These are phyloP conservation scores for Parthenolecanium corni DNA, from an alignment of 2,888 invertebrate genomes.

Conservation along the genomic window DNA sequence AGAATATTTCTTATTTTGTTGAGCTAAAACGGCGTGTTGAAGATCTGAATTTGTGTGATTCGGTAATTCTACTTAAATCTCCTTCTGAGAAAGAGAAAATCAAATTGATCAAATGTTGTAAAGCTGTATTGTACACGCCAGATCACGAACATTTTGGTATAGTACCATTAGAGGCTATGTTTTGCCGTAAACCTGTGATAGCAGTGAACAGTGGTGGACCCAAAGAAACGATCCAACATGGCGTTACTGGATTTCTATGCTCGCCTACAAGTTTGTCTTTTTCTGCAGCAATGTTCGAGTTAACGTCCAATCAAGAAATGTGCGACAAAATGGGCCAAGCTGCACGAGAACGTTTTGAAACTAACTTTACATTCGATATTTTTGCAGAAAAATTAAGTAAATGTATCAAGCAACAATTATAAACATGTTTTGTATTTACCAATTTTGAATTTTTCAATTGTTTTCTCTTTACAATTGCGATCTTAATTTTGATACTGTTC, in stretches of 20 bases:
- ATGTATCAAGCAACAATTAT: not conserved
- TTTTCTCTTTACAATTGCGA: no score
- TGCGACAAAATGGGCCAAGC: slow-evolving; percentile 58
- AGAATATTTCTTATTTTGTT: slow-evolving; percentile 74
- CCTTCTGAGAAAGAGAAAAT: slow-evolving; percentile 76
- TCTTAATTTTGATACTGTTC: no score
- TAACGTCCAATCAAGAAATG: slow-evolving; percentile 49
- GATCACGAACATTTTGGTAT: slow-evolving; percentile 98
- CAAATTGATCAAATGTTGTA: slow-evolving; percentile 60
- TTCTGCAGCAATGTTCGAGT: slow-evolving; percentile 60
- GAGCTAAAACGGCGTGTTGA: slow-evolving; percentile 58
- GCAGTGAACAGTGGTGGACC: slow-evolving; percentile 95
- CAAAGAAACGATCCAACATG: slow-evolving; percentile 74
- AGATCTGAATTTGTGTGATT: slow-evolving; percentile 47
- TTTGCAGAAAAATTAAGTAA: slow-evolving; percentile 58
- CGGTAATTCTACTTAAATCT: slow-evolving; percentile 74
- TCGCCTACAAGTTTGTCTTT: slow-evolving; percentile 57
- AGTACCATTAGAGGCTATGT: slow-evolving; percentile 98
- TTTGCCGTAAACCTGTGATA: slow-evolving; percentile 80
- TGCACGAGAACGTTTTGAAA: slow-evolving; percentile 61
- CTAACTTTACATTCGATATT: slow-evolving; percentile 70
- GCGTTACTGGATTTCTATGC: slow-evolving; percentile 69
- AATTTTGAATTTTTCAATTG: no score
- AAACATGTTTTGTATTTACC: no score
- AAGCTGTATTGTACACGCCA: slow-evolving; percentile 86